These are phyloP conservation scores for Aleiodes testaceus DNA, from an alignment of 2,888 invertebrate species.

Conservation along the genomic window DNA sequence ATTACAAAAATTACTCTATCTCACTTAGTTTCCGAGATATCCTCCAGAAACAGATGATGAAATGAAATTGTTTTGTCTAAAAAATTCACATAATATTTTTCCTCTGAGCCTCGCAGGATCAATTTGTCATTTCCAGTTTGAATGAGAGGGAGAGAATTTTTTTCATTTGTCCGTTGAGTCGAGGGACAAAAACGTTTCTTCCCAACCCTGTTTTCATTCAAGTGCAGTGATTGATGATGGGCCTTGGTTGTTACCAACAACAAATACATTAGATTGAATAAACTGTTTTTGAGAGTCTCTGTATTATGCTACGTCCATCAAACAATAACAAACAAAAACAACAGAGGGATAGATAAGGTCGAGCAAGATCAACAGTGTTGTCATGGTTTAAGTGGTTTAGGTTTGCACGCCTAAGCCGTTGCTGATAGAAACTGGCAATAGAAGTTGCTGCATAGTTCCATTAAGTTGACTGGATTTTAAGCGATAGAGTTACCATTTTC, in stretches of 20 bases:
- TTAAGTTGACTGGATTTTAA: constrained; percentile 1
- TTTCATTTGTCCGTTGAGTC: not conserved
- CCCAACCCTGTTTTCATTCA: not conserved
- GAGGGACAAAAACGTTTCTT: not conserved
- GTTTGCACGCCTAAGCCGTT: not conserved
- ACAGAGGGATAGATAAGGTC: not conserved
- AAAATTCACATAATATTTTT: not conserved
- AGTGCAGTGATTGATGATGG: constrained; percentile 22
- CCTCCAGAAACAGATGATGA: too few relatives aligned
- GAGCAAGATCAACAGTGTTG: constrained; percentile 24
- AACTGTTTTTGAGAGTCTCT: constrained; percentile 10
- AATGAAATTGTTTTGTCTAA: too few relatives aligned
- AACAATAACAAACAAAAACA: not conserved
- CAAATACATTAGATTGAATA: constrained; percentile 31
- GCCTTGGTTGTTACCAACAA: constrained; percentile 3
- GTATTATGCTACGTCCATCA: constrained; percentile 4
- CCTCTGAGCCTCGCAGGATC: not conserved
- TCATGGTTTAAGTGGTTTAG: constrained; percentile 32
- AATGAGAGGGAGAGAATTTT: not conserved
- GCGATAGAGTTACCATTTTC: too few relatives aligned
- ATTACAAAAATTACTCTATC: too few relatives aligned
- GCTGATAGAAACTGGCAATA: constrained; percentile 7
- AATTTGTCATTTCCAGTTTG: constrained; percentile 25
- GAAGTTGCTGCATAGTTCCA: not conserved
- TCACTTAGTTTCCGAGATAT: too few relatives aligned